phyloP scores from a whole-genome alignment of 1,140 invertebrate species.

The Parasteatoda tepidariorum region DNA sequence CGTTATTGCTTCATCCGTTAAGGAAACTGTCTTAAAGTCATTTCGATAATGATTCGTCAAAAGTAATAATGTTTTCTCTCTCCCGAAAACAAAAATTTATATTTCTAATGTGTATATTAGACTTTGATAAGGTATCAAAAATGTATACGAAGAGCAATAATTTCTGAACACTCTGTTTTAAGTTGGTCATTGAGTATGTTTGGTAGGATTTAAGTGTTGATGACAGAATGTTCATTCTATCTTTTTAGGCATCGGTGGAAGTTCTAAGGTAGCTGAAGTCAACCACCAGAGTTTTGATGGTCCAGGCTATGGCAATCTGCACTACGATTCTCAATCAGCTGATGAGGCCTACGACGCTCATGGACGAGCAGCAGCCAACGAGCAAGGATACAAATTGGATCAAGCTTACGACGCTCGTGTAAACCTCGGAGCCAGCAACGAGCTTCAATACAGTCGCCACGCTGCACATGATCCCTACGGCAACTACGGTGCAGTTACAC shows the following conservation, averaged over 20 bases:
- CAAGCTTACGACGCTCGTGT: constrained; percentile 40
- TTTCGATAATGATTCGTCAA: no score
- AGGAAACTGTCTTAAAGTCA: no score
- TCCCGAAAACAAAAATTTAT: no score
- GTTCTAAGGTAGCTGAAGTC: constrained; percentile 13
- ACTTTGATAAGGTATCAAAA: no score
- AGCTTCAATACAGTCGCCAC: constrained; percentile 52
- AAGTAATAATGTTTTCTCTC: no score
- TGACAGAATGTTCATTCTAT: no score
- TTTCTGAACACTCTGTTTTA: no score
- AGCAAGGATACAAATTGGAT: constrained; percentile 43
- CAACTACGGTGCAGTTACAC: constrained; percentile 55
- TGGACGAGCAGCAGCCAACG: constrained; percentile 24
- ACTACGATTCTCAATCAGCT: constrained; percentile 14
- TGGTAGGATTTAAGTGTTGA: no score
- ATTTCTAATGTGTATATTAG: no score
- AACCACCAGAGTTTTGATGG: constrained; percentile 50
- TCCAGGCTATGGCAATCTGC: constrained; percentile 44
- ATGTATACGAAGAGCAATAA: no score
- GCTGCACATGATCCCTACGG: constrained; percentile 49
- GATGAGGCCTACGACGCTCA: constrained; percentile 38
- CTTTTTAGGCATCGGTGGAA: constrained; percentile 20
- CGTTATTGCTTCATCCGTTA: no score
- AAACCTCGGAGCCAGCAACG: constrained; percentile 29
- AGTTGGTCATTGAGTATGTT: no score